Evolutionary conservation across 2,888 invertebrate species (phyloP).

Genomic region (Microplitis deprimator): DNA sequence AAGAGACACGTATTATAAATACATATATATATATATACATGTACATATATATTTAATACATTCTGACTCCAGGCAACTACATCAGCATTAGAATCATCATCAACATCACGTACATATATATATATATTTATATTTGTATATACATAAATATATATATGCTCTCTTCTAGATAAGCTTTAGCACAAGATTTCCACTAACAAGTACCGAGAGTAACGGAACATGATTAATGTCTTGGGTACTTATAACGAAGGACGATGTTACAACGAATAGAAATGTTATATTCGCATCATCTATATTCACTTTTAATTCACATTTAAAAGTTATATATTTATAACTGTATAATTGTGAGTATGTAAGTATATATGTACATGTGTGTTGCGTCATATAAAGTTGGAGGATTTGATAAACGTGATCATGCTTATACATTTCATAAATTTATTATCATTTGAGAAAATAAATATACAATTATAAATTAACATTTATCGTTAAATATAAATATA

Average conservation of each 20-base stretch:
- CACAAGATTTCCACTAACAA: slow-evolving; percentile 43
- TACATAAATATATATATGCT: slow-evolving; percentile 28
- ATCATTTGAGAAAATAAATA: slow-evolving; percentile 1
- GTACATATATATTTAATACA: neutral
- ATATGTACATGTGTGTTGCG: neutral
- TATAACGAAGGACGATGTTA: slow-evolving; percentile 46
- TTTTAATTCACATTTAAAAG: neutral
- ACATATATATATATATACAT: neutral
- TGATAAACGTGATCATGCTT: slow-evolving; percentile 17
- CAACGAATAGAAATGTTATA: slow-evolving; percentile 55
- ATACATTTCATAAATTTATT: slow-evolving; percentile 4
- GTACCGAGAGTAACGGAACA: slow-evolving; percentile 42
- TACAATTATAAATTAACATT: neutral
- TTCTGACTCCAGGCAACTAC: slow-evolving; percentile 26
- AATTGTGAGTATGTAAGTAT: neutral
- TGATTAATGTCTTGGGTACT: slow-evolving; percentile 40
- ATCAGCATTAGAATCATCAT: neutral
- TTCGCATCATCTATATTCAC: slow-evolving; percentile 27
- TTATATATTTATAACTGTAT: neutral
- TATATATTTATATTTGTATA: slow-evolving; percentile 2
- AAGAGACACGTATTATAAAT: neutral
- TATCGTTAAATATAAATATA: neutral
- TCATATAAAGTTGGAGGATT: slow-evolving; percentile 7
- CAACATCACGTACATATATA: neutral
- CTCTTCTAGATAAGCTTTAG: slow-evolving; percentile 39